Base-by-base conservation (phyloP, 1,140 invertebrate genomes). In the Bombus waltoni region DNA sequence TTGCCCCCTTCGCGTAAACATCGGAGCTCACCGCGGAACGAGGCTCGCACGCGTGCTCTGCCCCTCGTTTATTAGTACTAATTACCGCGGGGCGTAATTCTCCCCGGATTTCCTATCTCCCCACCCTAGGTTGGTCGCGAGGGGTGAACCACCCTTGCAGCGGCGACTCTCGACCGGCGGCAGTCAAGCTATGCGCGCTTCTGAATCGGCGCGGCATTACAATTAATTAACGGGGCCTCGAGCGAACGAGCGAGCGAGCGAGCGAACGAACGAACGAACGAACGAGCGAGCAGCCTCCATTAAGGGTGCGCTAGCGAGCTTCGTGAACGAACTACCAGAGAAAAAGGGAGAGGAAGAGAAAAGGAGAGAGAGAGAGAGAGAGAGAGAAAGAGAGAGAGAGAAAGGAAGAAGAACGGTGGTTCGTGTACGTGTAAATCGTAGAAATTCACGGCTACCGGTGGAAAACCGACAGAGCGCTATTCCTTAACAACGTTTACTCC, bases 141-240 rank as follows among this genome's bases (percentile, higher is more conserved):
- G 79, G 77, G 80, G 85, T 76, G 80, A 86, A 85, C 83, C 83
- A 80, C 83, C 85, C 75, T 53, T 84, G 75, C 73, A 83, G 73
- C 72, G 72, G 77, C 87, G 81, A 83, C 76, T 85, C 84, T 81
- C 76, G 73, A 80, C 80, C 78, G 87, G 66, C 80, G 75, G 70
- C 83, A 76, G 68, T 89, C 80, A 74, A 75, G 78, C 84, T 83
- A 82, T 59, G 76, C 83, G 86, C 73, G 86, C 73, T 86, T 88
- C 87, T 88, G 87, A 92, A 93, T 93, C 88, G 92, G 90, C 83
- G 87, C 79, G 88, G 85, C 85, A 88, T 93, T 88, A 89, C 89
- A 89, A 93, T 93, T 93, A 92, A 93, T 92, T 92, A 93, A 87
- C 86, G 84, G 65, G 40, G 86, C 75, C 82, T 84, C 68, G 75